phyloP scores from a whole-genome alignment of 2,797 vertebrate genomes.

The Pipistrellus pipistrellus region DNA sequence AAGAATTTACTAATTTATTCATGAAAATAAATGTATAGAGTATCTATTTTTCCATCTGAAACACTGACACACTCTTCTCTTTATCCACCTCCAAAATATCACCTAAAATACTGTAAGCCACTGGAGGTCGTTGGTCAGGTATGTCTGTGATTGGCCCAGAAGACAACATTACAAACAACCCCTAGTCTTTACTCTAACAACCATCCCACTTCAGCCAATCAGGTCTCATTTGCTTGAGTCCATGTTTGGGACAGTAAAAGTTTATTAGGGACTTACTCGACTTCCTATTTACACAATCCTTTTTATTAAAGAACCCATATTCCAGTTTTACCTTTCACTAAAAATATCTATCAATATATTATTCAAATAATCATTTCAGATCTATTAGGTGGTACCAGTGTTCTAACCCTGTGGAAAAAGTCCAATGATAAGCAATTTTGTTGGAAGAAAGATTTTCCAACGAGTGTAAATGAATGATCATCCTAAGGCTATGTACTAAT shows the following conservation, averaged over 20 bases:
- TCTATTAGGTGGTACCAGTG: not conserved
- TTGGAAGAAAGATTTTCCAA: slow-evolving; percentile 50
- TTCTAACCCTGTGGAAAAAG: not conserved
- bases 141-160: not conserved
- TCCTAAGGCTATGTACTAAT: not conserved
- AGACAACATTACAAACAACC: not conserved
- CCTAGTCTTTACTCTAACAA: not conserved
- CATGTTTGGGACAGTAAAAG: not conserved
- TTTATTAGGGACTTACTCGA: not conserved
- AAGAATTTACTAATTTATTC: slow-evolving; percentile 11
- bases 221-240: not conserved
- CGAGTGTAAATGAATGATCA: slow-evolving; percentile 5
- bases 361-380: not conserved
- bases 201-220: not conserved
- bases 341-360: slow-evolving; percentile 9
- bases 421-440: not conserved
- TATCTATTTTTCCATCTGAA: slow-evolving; percentile 43
- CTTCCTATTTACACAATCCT: slow-evolving; percentile 2
- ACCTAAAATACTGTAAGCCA: not conserved
- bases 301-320: slow-evolving; percentile 34
- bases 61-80: not conserved
- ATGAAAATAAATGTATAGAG: not conserved
- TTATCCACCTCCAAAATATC: not conserved
- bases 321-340: slow-evolving; percentile 43
- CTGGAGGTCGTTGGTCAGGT: not conserved